Evolutionary conservation across 2,888 invertebrate species (phyloP), one percentile per base, ranked within the genome.

Genomic region (Agrotis segetum): DNA sequence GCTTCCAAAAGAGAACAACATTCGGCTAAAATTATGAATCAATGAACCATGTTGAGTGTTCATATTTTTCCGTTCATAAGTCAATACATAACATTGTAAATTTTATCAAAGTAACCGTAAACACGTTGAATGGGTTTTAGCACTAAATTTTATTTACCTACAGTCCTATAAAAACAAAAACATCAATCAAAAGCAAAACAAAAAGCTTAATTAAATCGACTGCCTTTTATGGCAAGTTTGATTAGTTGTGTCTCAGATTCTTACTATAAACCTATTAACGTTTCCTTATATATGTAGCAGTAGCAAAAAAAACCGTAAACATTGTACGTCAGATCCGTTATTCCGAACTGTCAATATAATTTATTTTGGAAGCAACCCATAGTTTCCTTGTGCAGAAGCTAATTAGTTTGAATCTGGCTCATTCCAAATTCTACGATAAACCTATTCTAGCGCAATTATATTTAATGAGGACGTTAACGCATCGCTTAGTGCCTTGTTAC

Each of bases 381-480:
- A 60, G 19, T 50, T 61, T 58, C 40, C 21, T 47, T 65, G 40
- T 49, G 29, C 19, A 50, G 52, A 17, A 67, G 19, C 34, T 63
- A 63, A 63, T 67, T 63, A 63, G 34, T 59, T 59, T 11, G 24
- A 49, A 73, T 67, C 62, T 49, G 34, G 49, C 47, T 61, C 52
- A 79, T 73, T 67, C 53, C 19, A 59, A 67, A 76, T 67, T 79
- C 19, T 63, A 79, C 34, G 19, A 79, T 60, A 50, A 67, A 67
- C 62, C 50, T 3, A 77, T 68, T 79, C 46, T 47, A 60, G 67
- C 49, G 60, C 19, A 62, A 74, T 50, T 58, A 63, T 60, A 79
- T 66, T 67, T 77, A 74, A 74, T 74, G 67, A 77, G 62, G 74
- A 67, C 67, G 59, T 74, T 80, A 77, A 74, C 80, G 55, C 63